These are phyloP conservation scores for Phyllotreta cruciferae DNA, from an alignment of 2,888 invertebrate genomes.

Conservation along the genomic window DNA sequence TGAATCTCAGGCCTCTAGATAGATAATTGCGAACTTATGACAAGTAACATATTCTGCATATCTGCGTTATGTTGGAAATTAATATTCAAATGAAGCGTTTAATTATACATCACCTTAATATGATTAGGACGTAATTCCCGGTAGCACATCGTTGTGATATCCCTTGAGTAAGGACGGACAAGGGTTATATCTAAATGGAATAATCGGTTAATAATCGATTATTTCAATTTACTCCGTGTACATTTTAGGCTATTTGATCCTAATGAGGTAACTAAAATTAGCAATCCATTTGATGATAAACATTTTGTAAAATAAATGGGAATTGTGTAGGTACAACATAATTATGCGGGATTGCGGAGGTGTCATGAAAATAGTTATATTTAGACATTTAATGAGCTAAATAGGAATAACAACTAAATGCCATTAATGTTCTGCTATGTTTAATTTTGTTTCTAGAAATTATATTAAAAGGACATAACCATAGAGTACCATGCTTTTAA, in stretches of 20 bases:
- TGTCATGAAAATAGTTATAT: no score
- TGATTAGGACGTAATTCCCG: constrained; percentile 46
- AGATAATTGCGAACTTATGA: constrained; percentile 36
- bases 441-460: no score
- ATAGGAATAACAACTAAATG: no score
- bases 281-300: no score
- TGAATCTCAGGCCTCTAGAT: constrained; percentile 20
- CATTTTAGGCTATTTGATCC: neutral
- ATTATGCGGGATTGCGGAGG: no score
- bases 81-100: constrained; percentile 43
- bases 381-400: no score
- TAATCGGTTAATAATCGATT: constrained; percentile 1
- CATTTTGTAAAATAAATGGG: no score
- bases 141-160: constrained; percentile 39
- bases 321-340: no score
- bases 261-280: neutral
- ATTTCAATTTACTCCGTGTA: neutral
- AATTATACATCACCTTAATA: constrained; percentile 43
- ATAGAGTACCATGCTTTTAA: no score
- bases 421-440: no score
- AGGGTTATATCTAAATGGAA: constrained; percentile 2
- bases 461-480: no score
- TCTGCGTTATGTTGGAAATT: constrained; percentile 31
- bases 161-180: constrained; percentile 11
- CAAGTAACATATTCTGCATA: constrained; percentile 34